Base-by-base conservation (phyloP, 2,888 invertebrate genomes). In the Archips xylosteana region DNA sequence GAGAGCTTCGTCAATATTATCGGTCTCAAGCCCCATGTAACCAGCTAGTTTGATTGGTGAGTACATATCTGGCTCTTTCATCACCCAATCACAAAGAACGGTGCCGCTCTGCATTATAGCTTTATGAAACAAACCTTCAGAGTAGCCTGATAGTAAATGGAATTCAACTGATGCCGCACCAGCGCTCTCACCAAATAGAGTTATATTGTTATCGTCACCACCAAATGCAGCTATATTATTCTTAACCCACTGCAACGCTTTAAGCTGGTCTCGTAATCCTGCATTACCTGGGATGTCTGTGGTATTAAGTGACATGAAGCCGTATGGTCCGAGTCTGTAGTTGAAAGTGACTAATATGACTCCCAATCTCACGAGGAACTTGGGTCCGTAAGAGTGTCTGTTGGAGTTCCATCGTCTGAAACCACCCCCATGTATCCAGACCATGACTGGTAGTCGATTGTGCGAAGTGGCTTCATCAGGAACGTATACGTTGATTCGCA, bases 71-170 rank as follows among this genome's bases (percentile, higher is more conserved):
- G 74, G 74, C 34, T 78, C 75, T 0, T 34, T 69, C 10, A 77
- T 62, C 9, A 75, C 65, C 76, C 76, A 62, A 9, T 75, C 76
- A 9, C 79, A 74, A 0, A 74, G 49, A 1, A 70, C 68, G 1
- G 76, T 72, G 0, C 79, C 78, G 62, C 83, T 82, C 67, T 78
- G 79, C 71, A 81, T 62, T 3, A 79, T 82, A 13, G 76, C 76
- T 59, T 70, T 71, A 51, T 76, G 75, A 59, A 77, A 77, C 66
- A 77, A 60, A 23, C 70, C 76, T 59, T 74, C 57, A 13, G 64
- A 71, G 64, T 73, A 45, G 13, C 74, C 75, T 45, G 76, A 77
- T 9, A 76, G 57, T 12, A 76, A 68, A 51, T 76, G 76, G 15
- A 75, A 74, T 47, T 74, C 75, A 8, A 77, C 71, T 0, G 76